A percentile compares a stretch with the other conserved stretches of the same genome.
Conservation (phyloP, 2,888 invertebrate genomes). For the Apamea monoglypha region DNA sequence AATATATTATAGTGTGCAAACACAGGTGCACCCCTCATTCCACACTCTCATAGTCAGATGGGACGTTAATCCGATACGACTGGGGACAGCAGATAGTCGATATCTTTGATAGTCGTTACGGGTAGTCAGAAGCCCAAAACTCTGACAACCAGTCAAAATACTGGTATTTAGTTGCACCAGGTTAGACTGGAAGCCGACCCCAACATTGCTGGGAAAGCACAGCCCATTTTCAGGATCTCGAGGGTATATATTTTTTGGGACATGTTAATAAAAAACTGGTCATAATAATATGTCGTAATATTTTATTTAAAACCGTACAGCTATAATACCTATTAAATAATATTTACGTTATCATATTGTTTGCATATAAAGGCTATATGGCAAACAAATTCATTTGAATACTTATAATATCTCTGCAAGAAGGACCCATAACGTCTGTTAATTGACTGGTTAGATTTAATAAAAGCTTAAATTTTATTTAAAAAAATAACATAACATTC, state of each 20-base stretch:
- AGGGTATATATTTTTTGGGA: neutral
- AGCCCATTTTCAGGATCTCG: neutral
- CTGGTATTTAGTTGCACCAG: neutral
- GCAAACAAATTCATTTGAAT: neutral
- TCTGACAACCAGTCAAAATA: neutral
- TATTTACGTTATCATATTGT: neutral
- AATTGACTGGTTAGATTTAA: neutral
- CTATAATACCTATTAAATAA: slow-evolving; percentile 1
- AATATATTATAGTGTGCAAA: neutral
- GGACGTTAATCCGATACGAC: neutral
- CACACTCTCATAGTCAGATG: neutral
- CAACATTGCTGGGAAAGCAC: neutral
- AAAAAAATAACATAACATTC: no score
- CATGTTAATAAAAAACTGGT: neutral
- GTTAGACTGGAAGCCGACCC: neutral
- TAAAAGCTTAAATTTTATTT: neutral
- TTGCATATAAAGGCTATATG: neutral
- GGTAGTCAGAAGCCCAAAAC: neutral
- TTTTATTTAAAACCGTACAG: slow-evolving; percentile 13
- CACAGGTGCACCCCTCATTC: neutral
- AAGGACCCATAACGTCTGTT: neutral
- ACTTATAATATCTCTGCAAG: neutral
- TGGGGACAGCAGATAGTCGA: neutral
- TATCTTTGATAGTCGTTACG: neutral
- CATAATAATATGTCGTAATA: neutral